These are phyloP conservation scores for Mobula hypostoma DNA, from an alignment of 2,113 vertebrate genomes.

Conservation along the genomic window DNA sequence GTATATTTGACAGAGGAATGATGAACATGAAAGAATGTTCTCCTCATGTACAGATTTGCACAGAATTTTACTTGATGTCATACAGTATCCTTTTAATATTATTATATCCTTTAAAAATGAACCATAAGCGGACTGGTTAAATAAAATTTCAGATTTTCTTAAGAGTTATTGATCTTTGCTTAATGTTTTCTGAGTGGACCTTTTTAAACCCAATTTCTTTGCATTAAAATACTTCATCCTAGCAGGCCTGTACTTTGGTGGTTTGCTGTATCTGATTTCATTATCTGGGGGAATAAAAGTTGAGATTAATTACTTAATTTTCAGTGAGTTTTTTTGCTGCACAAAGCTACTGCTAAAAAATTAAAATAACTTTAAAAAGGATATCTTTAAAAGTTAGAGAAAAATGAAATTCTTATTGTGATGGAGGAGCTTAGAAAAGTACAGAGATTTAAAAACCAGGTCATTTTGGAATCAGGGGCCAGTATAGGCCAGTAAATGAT, in stretches of 20 bases:
- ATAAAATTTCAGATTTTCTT: neutral
- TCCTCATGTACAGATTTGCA: conserved; percentile 63
- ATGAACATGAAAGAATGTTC: conserved; percentile 59
- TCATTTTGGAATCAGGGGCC: neutral
- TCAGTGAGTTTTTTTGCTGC: neutral
- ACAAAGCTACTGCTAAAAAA: neutral
- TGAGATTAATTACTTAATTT: neutral
- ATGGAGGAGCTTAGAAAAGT: neutral
- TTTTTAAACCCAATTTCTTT: neutral
- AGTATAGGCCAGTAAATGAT: neutral
- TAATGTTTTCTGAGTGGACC: neutral
- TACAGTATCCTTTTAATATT: conserved; percentile 61
- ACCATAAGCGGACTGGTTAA: conserved; percentile 19
- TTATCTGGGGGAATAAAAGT: neutral
- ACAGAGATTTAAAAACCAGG: neutral
- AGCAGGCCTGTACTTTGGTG: neutral
- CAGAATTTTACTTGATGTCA: conserved; percentile 38
- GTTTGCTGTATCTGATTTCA: neutral
- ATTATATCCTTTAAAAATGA: conserved; percentile 37
- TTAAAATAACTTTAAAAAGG: too few species aligned
- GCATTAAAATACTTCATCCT: neutral
- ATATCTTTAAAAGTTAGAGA: neutral
- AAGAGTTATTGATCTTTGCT: neutral
- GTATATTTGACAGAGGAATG: conserved; percentile 64
- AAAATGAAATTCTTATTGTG: neutral